Percentiles rank a stretch among this genome's conserved stretches.
phyloP scores from a whole-genome alignment of 2,797 vertebrate species.

The Malurus splendens region DNA sequence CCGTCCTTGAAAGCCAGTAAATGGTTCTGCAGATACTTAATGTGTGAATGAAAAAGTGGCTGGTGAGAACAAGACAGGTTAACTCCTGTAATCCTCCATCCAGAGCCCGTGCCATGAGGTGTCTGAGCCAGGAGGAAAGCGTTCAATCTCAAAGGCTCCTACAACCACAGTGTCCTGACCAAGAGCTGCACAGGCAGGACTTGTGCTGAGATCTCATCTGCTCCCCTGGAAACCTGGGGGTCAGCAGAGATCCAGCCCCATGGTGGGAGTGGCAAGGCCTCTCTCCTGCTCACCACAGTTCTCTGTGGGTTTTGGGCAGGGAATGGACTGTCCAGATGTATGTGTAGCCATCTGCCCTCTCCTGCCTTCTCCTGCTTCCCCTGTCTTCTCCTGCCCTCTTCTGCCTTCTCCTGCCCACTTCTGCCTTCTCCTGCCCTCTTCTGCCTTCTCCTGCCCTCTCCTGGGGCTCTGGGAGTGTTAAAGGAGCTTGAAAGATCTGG shows the following conservation, averaged over 20 bases:
- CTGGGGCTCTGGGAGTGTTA: not conserved
- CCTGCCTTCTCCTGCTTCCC: not conserved
- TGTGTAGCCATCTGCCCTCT: not conserved
- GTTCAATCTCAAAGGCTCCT: not conserved
- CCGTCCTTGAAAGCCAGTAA: not conserved
- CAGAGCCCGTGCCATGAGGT: not conserved
- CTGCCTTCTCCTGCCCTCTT: not conserved
- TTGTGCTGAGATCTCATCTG: not conserved
- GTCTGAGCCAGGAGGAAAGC: not conserved
- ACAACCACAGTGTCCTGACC: not conserved
- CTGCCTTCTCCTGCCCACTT: not conserved
- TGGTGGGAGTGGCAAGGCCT: no score
- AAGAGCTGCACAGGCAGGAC: not conserved
- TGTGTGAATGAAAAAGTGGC: not conserved
- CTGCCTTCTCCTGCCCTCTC: not conserved
- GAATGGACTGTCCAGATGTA: not conserved
- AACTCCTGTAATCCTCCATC: not conserved
- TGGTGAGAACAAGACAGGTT: not conserved
- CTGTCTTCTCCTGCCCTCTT: rapidly evolving
- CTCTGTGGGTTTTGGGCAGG: not conserved
- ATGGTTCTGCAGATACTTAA: not conserved
- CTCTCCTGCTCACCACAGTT: not conserved
- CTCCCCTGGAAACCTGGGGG: not conserved
- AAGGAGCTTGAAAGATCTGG: not conserved
- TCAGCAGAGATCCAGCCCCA: not conserved